These are phyloP conservation scores for Folsomia candida DNA, from an alignment of 2,888 invertebrate genomes.

Conservation along the genomic window DNA sequence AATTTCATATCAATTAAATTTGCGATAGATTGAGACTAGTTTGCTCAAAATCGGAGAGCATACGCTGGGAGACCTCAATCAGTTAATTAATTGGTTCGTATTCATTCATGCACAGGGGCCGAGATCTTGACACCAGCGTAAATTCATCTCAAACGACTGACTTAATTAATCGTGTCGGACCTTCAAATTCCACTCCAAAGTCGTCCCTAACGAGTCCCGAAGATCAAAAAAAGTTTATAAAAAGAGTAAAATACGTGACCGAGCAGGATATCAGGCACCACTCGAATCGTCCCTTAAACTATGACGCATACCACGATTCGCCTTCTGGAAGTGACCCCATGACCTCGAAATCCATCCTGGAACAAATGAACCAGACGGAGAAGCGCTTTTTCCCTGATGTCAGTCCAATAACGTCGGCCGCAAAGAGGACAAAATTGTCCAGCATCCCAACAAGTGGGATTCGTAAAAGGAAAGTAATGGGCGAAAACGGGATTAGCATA, in stretches of 20 bases:
- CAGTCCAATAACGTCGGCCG: constrained; percentile 8
- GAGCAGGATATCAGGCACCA: constrained; percentile 24
- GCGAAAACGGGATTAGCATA: constrained; percentile 12
- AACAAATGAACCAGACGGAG: constrained; percentile 50
- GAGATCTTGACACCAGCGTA: constrained; percentile 15
- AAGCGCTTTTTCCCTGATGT: constrained; percentile 47
- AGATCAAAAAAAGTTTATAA: background rate
- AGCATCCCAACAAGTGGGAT: background rate
- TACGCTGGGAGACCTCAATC: too few species aligned
- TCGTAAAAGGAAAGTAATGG: constrained; percentile 12
- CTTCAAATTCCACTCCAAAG: constrained; percentile 19
- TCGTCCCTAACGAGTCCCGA: background rate
- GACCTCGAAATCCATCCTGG: constrained; percentile 46
- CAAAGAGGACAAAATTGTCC: background rate
- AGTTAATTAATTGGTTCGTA: background rate
- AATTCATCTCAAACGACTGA: background rate
- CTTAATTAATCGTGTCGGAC: background rate
- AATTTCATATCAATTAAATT: too few species aligned
- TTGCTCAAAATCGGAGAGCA: too few species aligned
- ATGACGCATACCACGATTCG: constrained; percentile 24
- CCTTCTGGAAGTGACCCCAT: constrained; percentile 29
- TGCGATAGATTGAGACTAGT: too few species aligned
- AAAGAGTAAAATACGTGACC: constrained; percentile 25
- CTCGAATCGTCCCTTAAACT: constrained; percentile 24
- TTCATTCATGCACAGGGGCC: constrained; percentile 1